A percentile compares a stretch with the other conserved stretches of the same genome.
phyloP scores from a whole-genome alignment of 2,888 invertebrate genomes.

The Phorcus lineatus region DNA sequence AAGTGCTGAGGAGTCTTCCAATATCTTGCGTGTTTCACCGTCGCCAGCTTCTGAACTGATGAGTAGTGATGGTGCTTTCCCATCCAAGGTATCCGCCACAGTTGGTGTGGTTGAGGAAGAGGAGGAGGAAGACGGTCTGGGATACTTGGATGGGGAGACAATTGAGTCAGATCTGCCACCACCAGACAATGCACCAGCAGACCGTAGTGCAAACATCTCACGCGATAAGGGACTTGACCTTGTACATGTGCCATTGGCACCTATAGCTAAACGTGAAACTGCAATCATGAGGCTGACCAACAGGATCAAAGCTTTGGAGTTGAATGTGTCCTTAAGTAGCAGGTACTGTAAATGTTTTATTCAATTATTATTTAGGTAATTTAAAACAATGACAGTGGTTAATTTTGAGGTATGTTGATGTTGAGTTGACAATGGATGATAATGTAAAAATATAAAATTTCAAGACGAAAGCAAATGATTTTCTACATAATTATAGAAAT shows the following conservation, averaged over 20 bases:
- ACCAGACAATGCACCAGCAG: neutral
- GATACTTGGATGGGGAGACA: neutral
- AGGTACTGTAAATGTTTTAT: constrained; percentile 77
- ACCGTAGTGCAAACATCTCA: neutral
- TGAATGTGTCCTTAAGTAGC: constrained; percentile 96
- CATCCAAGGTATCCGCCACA: constrained; percentile 31
- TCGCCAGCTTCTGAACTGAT: constrained; percentile 34
- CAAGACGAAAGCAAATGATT: too few relatives aligned
- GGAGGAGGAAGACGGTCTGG: neutral
- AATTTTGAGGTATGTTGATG: too few relatives aligned
- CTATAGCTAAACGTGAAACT: constrained; percentile 60
- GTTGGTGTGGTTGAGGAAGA: constrained; percentile 19
- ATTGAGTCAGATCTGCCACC: neutral
- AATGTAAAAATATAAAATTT: too few relatives aligned
- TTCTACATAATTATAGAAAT: too few relatives aligned
- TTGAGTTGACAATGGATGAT: too few relatives aligned
- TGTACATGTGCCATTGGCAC: constrained; percentile 40
- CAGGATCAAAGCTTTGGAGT: constrained; percentile 94
- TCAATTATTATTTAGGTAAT: too few relatives aligned
- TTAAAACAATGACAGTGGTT: neutral
- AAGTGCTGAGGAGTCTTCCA: constrained; percentile 10
- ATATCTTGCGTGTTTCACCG: constrained; percentile 28
- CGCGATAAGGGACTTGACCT: constrained; percentile 31
- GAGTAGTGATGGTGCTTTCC: neutral
- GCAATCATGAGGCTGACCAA: constrained; percentile 91